These are phyloP conservation scores for Lordiphosa fenestrarum DNA, from an alignment of 2,888 invertebrate genomes.

Conservation along the genomic window DNA sequence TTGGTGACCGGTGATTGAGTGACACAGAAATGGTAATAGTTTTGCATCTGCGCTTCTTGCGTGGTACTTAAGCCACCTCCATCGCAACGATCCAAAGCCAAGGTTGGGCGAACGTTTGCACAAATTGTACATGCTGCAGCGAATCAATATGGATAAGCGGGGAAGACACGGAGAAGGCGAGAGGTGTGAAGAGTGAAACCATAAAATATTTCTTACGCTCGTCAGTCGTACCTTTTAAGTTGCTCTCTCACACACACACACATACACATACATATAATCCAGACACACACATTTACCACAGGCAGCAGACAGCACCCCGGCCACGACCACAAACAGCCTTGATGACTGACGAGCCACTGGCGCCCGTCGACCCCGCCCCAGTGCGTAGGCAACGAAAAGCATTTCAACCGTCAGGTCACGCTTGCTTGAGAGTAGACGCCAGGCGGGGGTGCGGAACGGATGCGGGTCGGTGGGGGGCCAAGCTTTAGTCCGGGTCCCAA, in stretches of 20 bases:
- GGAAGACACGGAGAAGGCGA: slow-evolving; percentile 2
- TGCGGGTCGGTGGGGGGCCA: slow-evolving; percentile 3
- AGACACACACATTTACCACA: slow-evolving; percentile 29
- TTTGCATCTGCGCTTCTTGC: too few species aligned
- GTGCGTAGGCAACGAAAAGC: slow-evolving; percentile 33
- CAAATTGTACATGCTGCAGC: slow-evolving; percentile 32
- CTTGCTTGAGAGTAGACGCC: slow-evolving; percentile 38
- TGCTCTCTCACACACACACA: slow-evolving; percentile 17
- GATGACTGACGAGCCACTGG: slow-evolving; percentile 37
- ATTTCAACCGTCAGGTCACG: slow-evolving; percentile 55
- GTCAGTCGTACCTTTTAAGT: slow-evolving; percentile 37
- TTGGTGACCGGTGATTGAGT: too few species aligned
- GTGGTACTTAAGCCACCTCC: slow-evolving; percentile 2
- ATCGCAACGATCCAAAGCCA: slow-evolving; percentile 5
- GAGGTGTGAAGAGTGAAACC: slow-evolving; percentile 60
- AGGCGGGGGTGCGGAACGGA: slow-evolving; percentile 11
- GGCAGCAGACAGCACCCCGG: slow-evolving; percentile 36
- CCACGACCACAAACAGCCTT: slow-evolving; percentile 29
- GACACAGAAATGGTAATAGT: too few species aligned
- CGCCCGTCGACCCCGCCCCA: slow-evolving; percentile 23
- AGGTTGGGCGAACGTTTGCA: slow-evolving; percentile 6
- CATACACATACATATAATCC: slow-evolving; percentile 15
- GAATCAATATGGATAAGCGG: slow-evolving; percentile 39
- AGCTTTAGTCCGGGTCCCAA: slow-evolving; percentile 36
- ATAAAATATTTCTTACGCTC: slow-evolving; percentile 64